A percentile compares a stretch with the other conserved stretches of the same genome.
These are phyloP conservation scores for Opisthocomus hoazin DNA, from an alignment of 2,113 vertebrate genomes.

Conservation along the genomic window DNA sequence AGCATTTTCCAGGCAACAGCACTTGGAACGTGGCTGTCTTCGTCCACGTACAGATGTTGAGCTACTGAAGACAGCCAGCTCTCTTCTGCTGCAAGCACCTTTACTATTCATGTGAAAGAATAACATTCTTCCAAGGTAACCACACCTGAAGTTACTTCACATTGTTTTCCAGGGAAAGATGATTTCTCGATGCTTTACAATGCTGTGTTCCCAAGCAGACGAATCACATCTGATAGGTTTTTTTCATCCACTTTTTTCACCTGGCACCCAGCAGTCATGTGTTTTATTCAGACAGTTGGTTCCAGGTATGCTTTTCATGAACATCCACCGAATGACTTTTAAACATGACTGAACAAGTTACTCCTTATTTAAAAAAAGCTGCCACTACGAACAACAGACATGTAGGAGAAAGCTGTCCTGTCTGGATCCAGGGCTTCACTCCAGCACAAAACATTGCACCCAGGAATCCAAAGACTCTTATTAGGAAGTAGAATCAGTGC, in stretches of 20 bases:
- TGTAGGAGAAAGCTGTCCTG: not conserved
- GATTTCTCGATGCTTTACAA: not conserved
- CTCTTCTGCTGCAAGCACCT: not conserved
- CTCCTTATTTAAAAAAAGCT: not conserved
- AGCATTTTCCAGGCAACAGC: not conserved
- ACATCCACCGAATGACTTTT: not conserved
- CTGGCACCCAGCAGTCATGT: not conserved
- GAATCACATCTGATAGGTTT: not conserved
- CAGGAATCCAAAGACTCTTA: not conserved
- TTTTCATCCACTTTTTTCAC: not conserved
- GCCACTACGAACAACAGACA: not conserved
- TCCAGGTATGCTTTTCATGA: not conserved
- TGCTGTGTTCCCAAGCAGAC: not conserved
- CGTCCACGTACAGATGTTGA: rapidly evolving
- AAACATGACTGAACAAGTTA: not conserved
- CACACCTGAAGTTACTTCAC: not conserved
- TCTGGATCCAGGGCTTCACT: not conserved
- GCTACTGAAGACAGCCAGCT: not conserved
- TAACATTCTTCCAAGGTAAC: not conserved
- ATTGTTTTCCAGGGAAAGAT: not conserved
- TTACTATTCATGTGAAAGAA: not conserved
- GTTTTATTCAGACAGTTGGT: not conserved
- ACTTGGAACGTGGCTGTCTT: not conserved
- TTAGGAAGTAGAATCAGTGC: not conserved
- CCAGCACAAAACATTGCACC: not conserved